Evolutionary conservation across 1,140 invertebrate genomes (phyloP).

Genomic region (Drosophila sechellia): DNA sequence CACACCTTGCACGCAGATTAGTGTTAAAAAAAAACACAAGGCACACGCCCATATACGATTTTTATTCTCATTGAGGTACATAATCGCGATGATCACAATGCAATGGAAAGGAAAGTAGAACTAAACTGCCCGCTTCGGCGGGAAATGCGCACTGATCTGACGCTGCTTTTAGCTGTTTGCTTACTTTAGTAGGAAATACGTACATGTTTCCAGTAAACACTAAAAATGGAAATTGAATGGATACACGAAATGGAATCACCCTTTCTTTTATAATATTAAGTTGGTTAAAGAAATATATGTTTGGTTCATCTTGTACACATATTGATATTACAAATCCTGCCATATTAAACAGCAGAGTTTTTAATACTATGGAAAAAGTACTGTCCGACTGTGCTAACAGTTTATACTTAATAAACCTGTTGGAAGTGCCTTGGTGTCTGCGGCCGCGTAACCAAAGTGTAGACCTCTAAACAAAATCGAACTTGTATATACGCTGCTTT

Average conservation of each 20-base stretch:
- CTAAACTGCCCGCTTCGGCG: constrained; percentile 21
- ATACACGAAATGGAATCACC: not conserved
- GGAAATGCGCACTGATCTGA: constrained; percentile 51
- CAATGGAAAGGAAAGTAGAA: not conserved
- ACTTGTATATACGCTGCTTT: not conserved
- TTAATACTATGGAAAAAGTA: not conserved
- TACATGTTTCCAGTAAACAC: constrained; percentile 38
- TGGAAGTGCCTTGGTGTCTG: not conserved
- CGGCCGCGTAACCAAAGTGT: not conserved
- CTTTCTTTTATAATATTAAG: not conserved
- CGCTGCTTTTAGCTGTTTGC: constrained; percentile 46
- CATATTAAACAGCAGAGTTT: too few species aligned
- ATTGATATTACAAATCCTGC: not conserved
- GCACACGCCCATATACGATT: not conserved
- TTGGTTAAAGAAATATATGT: not conserved
- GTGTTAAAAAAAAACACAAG: constrained; percentile 30
- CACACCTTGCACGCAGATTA: constrained; percentile 51
- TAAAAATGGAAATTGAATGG: too few species aligned
- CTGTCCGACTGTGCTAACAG: not conserved
- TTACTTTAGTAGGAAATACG: constrained; percentile 67
- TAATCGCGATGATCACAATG: constrained; percentile 29
- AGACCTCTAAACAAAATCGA: constrained; percentile 1
- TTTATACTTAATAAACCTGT: not conserved
- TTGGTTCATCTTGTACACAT: not conserved
- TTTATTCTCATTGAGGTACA: constrained; percentile 22